These are phyloP conservation scores for Anguilla anguilla DNA, from an alignment of 2,797 vertebrate species.

Conservation along the genomic window DNA sequence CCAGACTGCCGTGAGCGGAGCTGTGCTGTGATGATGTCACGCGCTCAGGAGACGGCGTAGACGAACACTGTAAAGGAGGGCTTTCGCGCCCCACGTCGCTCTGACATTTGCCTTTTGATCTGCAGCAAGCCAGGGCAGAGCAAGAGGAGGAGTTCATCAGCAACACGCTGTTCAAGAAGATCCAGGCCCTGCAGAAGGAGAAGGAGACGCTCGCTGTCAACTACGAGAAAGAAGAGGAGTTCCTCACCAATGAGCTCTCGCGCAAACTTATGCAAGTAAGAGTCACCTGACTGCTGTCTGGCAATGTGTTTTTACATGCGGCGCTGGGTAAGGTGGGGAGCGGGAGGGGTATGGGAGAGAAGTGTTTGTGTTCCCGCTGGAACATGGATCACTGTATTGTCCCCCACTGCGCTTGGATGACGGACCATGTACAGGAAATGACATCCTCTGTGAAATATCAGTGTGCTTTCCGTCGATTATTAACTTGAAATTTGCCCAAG, in stretches of 20 bases:
- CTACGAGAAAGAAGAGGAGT: conserved; percentile 98
- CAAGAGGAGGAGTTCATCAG: conserved; percentile 99
- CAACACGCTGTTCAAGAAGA: conserved; percentile 99
- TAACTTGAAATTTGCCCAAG: neutral
- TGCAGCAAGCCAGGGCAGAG: conserved; percentile 96
- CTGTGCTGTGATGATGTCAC: neutral
- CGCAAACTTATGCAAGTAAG: conserved; percentile 97
- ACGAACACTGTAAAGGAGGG: neutral
- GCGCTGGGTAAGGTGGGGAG: neutral
- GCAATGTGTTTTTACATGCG: neutral
- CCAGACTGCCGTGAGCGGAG: neutral
- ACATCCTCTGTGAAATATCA: neutral
- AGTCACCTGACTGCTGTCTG: conserved; percentile 29
- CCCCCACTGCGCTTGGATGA: neutral
- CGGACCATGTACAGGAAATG: neutral
- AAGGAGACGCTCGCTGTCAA: conserved; percentile 98
- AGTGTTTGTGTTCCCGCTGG: neutral
- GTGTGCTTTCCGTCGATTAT: conserved; percentile 13
- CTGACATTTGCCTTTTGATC: conserved; percentile 36
- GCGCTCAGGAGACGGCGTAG: neutral
- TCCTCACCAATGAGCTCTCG: conserved; percentile 97
- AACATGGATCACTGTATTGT: neutral
- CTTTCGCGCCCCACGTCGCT: neutral
- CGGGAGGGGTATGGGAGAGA: too few species aligned
- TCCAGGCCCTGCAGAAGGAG: conserved; percentile 98